phyloP scores from a whole-genome alignment of 2,888 invertebrate genomes.

The Tiphia femorata region DNA sequence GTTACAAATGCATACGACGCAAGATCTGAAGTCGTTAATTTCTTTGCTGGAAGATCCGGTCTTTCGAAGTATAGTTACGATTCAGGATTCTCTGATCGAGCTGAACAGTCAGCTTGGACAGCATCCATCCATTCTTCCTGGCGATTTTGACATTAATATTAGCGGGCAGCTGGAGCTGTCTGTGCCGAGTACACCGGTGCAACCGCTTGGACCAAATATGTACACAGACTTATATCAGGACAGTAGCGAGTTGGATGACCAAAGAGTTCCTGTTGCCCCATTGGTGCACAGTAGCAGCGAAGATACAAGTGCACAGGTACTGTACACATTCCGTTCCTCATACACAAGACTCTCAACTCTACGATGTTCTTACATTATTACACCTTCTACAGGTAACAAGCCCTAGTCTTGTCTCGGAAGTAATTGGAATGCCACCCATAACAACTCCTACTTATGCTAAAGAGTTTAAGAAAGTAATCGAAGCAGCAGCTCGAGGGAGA shows the following conservation, averaged over 20 bases:
- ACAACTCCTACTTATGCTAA: constrained; percentile 72
- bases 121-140: constrained; percentile 92
- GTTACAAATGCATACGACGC: constrained; percentile 79
- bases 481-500: constrained; percentile 73
- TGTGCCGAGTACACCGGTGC: constrained; percentile 60
- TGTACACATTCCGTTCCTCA: not conserved
- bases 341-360: no score
- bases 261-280: constrained; percentile 82
- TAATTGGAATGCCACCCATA: constrained; percentile 70
- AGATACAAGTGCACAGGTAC: constrained; percentile 64
- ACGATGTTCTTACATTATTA: no score
- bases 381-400: constrained; percentile 63
- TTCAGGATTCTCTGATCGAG: constrained; percentile 91
- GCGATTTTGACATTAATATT: constrained; percentile 92
- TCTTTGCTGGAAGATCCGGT: constrained; percentile 91
- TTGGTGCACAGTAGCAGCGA: constrained; percentile 69
- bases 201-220: constrained; percentile 58
- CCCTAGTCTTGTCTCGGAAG: constrained; percentile 66
- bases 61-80: constrained; percentile 88
- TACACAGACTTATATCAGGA: constrained; percentile 65
- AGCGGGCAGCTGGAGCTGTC: constrained; percentile 73
- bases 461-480: constrained; percentile 72
- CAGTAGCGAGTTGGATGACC: constrained; percentile 78
- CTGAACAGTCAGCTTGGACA: constrained; percentile 88
- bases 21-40: constrained; percentile 86